Base-by-base conservation (phyloP, 2,113 vertebrate genomes). In the Equus przewalskii region DNA sequence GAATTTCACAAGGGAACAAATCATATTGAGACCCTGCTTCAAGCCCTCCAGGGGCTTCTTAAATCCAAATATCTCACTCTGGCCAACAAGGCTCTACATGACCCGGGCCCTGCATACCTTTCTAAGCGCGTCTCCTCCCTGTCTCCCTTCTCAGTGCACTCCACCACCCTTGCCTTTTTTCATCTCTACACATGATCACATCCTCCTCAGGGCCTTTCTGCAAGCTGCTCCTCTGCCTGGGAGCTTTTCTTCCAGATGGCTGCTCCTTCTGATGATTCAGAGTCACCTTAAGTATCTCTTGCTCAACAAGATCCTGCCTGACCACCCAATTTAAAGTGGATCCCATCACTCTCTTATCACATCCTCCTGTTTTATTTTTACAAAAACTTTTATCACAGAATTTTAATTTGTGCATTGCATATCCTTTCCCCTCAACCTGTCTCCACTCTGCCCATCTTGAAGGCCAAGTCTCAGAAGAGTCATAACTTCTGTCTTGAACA, bases 321-420 rank as follows among this genome's bases (percentile, higher is more conserved):
- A 56, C 9, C 36, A 69, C 51, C 7, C 49, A 36, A 0, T 51
- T 54, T 88, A 46, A 72, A 73, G 14, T 21, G 72, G 84, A 67
- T 0, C 8, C 21, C 41, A 12, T 62, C n/a, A 56, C 13, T 94
- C 11, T 89, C 9, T 16, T 12, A n/a, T 60, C 26, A 18, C 8
- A 93, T 19, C 3, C 24, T 60, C 51, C 85, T 84, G 18, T 62
- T 95, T 90, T 80, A 91, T 80, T 89, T 97, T 95, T 65, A 83
- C 46, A 58, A 62, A 73, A 83, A 41, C 4, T 54, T 12, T 75
- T 64, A 72, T 51, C 28, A 26, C 49, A 28, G 56, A 70, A 75
- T 65, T 12, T 58, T 33, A 76, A 83, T 93, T 70, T 58, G 7
- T 49, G 5, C 51, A 33, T 67, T 87, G 24, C 51, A 3, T 79